Percentiles rank a stretch among this genome's conserved stretches.
Conservation (phyloP, 2,113 vertebrate species). For the Telmatochromis sp. region DNA sequence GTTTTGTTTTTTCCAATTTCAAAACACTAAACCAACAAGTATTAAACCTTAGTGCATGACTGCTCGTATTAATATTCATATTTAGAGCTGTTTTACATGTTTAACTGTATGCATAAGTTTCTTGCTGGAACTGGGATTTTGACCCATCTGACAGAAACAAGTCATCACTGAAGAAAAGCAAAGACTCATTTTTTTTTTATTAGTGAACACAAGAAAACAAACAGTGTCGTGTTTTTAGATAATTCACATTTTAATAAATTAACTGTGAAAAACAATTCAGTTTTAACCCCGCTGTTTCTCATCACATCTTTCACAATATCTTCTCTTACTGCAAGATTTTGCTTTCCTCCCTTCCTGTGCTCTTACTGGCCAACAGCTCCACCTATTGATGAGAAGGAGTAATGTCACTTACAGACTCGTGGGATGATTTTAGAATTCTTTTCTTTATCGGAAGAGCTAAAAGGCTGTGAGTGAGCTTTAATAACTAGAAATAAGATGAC, state of each 20-base stretch:
- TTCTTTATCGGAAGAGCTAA: neutral
- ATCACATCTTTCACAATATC: neutral
- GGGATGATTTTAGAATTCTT: neutral
- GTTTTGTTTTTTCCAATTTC: accelerated
- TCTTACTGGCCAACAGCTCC: neutral
- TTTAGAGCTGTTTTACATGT: accelerated
- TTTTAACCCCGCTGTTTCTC: neutral
- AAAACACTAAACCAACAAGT: accelerated
- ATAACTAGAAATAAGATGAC: neutral
- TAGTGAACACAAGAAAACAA: neutral
- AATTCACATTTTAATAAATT: neutral
- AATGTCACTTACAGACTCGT: neutral
- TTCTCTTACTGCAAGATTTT: neutral
- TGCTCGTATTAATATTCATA: neutral
- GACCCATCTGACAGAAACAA: neutral
- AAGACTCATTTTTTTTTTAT: neutral
- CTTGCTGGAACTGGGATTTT: accelerated
- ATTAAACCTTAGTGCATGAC: neutral
- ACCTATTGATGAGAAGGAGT: neutral
- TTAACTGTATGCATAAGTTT: accelerated
- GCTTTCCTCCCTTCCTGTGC: neutral
- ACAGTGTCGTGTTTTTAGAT: accelerated
- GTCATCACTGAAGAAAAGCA: neutral
- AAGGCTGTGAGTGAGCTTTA: neutral
- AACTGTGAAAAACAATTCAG: accelerated